phyloP scores from a whole-genome alignment of 2,797 vertebrate genomes.

The Morus bassanus region DNA sequence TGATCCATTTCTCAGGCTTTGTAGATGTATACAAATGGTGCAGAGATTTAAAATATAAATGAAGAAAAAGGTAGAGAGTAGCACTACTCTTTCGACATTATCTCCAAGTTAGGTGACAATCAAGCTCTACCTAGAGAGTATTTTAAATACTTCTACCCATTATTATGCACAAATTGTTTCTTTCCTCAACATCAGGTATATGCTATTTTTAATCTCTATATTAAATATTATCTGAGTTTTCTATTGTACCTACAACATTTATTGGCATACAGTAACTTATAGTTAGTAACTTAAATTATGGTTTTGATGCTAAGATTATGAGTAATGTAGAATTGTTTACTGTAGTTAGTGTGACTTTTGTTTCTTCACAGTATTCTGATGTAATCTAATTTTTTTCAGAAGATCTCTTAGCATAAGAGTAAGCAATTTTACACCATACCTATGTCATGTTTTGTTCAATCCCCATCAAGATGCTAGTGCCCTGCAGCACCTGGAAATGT shows the following conservation, averaged over 20 bases:
- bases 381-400: not conserved
- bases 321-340: not conserved
- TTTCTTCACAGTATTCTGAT: not conserved
- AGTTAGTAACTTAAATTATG: not conserved
- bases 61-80: not conserved
- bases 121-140: not conserved
- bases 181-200: not conserved
- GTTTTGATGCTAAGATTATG: not conserved
- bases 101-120: not conserved
- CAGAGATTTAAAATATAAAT: not conserved
- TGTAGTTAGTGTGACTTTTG: not conserved
- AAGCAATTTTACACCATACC: slow-evolving; percentile 11
- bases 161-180: not conserved
- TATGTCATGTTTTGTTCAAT: slow-evolving; percentile 40
- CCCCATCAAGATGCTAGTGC: slow-evolving; percentile 21
- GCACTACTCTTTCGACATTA: not conserved
- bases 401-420: not conserved
- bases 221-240: not conserved
- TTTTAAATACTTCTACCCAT: not conserved
- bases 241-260: not conserved
- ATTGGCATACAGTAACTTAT: not conserved
- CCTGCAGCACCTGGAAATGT: slow-evolving; percentile 59
- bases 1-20: not conserved
- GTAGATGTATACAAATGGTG: not conserved
- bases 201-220: not conserved